Percentiles rank a stretch among this genome's conserved stretches.
These are phyloP conservation scores for Polyploca ridens DNA, from an alignment of 2,888 invertebrate genomes.

Conservation along the genomic window DNA sequence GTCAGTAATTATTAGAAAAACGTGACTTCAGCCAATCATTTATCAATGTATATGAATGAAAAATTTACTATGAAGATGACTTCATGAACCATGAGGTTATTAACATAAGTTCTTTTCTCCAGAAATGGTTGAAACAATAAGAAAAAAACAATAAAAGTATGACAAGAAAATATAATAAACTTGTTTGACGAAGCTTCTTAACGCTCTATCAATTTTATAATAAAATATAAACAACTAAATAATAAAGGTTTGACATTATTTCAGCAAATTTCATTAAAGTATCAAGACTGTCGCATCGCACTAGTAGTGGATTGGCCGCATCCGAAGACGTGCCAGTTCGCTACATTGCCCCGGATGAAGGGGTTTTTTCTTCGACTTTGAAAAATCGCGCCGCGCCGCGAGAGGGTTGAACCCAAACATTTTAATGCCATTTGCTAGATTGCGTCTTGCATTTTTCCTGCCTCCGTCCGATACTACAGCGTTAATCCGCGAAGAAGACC, in stretches of 20 bases:
- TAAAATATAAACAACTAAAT: too few relatives aligned
- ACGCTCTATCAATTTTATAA: too few relatives aligned
- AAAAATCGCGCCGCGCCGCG: constrained; percentile 77
- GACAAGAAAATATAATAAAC: too few relatives aligned
- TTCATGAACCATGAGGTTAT: too few relatives aligned
- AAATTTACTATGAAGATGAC: too few relatives aligned
- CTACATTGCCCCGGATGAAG: constrained; percentile 77
- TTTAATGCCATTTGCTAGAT: constrained; percentile 85
- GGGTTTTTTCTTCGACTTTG: constrained; percentile 81
- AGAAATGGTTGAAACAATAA: too few relatives aligned
- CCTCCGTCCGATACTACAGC: constrained; percentile 61
- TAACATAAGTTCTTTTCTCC: too few relatives aligned
- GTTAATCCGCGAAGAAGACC: constrained; percentile 82
- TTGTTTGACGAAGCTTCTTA: too few relatives aligned
- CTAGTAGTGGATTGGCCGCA: constrained; percentile 64
- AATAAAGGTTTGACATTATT: not conserved
- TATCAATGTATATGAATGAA: not conserved
- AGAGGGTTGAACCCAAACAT: constrained; percentile 82
- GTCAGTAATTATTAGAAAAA: constrained; percentile 6
- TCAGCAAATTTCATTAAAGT: constrained; percentile 43
- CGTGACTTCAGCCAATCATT: constrained; percentile 20
- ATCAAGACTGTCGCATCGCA: constrained; percentile 54
- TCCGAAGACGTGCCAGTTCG: constrained; percentile 81
- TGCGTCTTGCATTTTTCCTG: constrained; percentile 82
- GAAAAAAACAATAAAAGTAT: too few relatives aligned